Evolutionary conservation across 1,140 invertebrate species (phyloP).

Genomic region (Apis mellifera): Amel_HAv3.1 CM009933.2:11099501-11100000

Average conservation of each 20-base stretch:
- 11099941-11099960: not conserved
- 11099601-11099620: not conserved
- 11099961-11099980: not conserved
- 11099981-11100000: not conserved
- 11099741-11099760: slow-evolving; percentile 38
- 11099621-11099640: not conserved
- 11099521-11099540: no score
- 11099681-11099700: slow-evolving; percentile 1
- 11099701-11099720: slow-evolving; percentile 32
- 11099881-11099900: slow-evolving; percentile 25
- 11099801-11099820: slow-evolving; percentile 17
- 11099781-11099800: not conserved
- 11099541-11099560: not conserved
- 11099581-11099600: not conserved
- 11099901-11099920: slow-evolving; percentile 4
- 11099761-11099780: not conserved
- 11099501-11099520: no score
- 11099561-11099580: not conserved
- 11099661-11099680: slow-evolving; percentile 43
- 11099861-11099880: slow-evolving; percentile 23
- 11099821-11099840: slow-evolving; percentile 17
- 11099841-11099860: not conserved
- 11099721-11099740: slow-evolving; percentile 34
- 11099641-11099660: not conserved
- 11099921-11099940: not conserved